A percentile compares a stretch with the other conserved stretches of the same genome.
phyloP scores from a whole-genome alignment of 2,797 vertebrate genomes.

The Harpagifer antarcticus region DNA sequence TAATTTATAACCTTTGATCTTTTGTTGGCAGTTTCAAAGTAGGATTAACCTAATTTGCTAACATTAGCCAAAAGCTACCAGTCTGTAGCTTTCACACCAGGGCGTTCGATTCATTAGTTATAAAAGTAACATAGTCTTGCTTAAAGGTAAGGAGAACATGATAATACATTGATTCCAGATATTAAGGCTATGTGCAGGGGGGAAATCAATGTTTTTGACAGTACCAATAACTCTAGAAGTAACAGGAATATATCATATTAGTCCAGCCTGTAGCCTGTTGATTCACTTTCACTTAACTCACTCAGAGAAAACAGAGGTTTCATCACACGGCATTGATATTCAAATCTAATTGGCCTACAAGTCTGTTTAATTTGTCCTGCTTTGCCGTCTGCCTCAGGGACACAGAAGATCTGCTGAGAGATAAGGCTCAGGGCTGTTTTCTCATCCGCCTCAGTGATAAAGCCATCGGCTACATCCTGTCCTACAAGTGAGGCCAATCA shows the following conservation, averaged over 20 bases:
- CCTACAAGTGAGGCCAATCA: slow-evolving; percentile 85
- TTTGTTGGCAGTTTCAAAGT: no score
- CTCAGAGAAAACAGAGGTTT: not conserved
- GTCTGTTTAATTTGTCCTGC: slow-evolving; percentile 14
- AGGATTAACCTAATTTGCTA: no score
- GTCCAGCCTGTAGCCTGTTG: not conserved
- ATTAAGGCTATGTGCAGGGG: not conserved
- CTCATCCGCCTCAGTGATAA: slow-evolving; percentile 89
- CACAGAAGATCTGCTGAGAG: slow-evolving; percentile 85
- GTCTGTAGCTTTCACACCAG: no score
- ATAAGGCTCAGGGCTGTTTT: slow-evolving; percentile 86
- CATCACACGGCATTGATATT: not conserved
- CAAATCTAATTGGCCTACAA: slow-evolving; percentile 44
- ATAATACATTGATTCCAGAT: not conserved
- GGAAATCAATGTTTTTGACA: not conserved
- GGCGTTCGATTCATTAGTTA: not conserved
- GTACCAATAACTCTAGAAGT: not conserved
- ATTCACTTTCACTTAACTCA: not conserved
- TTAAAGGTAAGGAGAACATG: not conserved
- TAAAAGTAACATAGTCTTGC: not conserved
- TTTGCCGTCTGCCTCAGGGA: slow-evolving; percentile 76
- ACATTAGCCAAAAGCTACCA: no score
- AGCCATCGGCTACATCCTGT: slow-evolving; percentile 88
- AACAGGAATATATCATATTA: not conserved
- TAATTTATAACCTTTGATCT: no score